Base-by-base conservation (phyloP, 2,113 vertebrate genomes). In the Lota lota region DNA sequence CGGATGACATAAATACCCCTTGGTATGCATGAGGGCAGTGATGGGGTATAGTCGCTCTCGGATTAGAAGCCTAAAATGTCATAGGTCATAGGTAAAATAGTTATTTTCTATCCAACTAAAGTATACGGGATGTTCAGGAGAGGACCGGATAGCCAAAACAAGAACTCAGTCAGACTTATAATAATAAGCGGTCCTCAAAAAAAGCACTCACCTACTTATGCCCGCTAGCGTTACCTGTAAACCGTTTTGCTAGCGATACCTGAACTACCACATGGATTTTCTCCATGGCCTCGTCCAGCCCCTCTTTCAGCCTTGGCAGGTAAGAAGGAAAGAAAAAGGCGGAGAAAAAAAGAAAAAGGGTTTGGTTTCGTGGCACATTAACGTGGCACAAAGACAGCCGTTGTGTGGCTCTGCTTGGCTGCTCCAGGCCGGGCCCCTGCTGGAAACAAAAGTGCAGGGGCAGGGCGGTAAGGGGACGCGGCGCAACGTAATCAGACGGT, bases 361-460 rank as follows among this genome's bases (percentile, higher is more conserved):
- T 71, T 92, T 74, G 78, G 61, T 84, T 92, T 92, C 91, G 85
- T 80, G 77, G 84, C 69, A 69, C 82, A 79, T 66, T 68, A 79
- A 47, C 86, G 67, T 24, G 59, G 67, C 80, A 88, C 89, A 91
- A 90, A 88, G 85, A 54, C 54, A 51, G 22, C 70, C 76, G 63
- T 91, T 92, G 88, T 91, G 66, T 77, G 74, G 17, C 20, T 67
- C 58, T 60, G 36, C 56, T 65, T 64, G 71, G 18, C 75, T 76
- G 66, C 63, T 63, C 71, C 72, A 63, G 77, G 77, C 75, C 70
- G 51, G 70, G 53, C 53, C 50, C 56, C 68, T 61, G 73, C 73
- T 75, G 71, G 77, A 76, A 85, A 79, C 75, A 80, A 75, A 70
- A 74, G 78, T 61, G 75, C 79, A 69, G 75, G 72, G 70, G 61